Conservation (phyloP, 2,888 invertebrate species). For the Horisme vitalbata region DNA sequence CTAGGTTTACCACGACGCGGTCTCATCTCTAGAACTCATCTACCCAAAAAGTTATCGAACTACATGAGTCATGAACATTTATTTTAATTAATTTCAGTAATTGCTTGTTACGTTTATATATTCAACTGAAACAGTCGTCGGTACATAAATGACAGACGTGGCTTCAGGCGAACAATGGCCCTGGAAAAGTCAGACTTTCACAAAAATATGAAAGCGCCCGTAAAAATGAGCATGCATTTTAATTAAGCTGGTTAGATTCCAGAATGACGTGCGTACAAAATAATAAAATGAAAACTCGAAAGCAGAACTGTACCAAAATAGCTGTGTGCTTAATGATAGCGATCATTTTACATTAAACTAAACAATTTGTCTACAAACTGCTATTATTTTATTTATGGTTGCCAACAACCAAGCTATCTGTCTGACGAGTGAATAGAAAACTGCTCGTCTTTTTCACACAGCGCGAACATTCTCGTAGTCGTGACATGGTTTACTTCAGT, state of each 20-base stretch:
- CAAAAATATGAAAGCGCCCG: background rate
- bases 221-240: background rate
- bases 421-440: no score
- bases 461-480: no score
- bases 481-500: no score
- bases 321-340: conserved; percentile 1
- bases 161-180: conserved; percentile 1
- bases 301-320: conserved; percentile 7
- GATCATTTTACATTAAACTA: background rate
- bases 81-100: background rate
- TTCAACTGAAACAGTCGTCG: no score
- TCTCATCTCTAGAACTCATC: no score
- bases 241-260: background rate
- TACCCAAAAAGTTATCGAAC: no score
- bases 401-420: no score
- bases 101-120: background rate
- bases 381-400: no score
- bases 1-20: no score
- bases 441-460: no score
- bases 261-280: conserved; percentile 4
- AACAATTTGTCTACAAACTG: conserved; percentile 6
- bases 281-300: conserved; percentile 6
- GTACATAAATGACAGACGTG: background rate
- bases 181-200: background rate
- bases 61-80: no score